Base-by-base conservation (phyloP, 2,797 vertebrate species). In the Pogonophryne albipinna region DNA sequence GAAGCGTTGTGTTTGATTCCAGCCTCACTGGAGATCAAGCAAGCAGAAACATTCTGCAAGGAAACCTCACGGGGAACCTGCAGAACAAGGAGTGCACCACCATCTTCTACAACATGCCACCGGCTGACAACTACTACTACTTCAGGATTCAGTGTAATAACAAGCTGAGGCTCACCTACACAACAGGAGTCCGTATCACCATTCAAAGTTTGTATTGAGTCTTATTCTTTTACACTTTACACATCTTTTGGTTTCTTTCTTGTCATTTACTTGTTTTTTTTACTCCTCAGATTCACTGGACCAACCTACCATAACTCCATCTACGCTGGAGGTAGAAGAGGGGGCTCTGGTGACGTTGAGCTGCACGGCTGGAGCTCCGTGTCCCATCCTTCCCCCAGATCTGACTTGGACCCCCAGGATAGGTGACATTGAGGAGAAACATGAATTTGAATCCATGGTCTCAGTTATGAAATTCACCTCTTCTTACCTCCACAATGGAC, bases 101-200 rank as follows among this genome's bases (percentile, higher is more conserved):
- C 69, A 31, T 92, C 79, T 89, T 94, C 66, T 47, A 75, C 66
- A 82, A 90, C 78, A n/a, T 93, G 55, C 72, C 81, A 0, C 4
- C 60, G 0, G 68, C 83, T 3, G 80, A 86, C 45, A 46, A 23
- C 23, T 3, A 45, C 61, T 93, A 91, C 47, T 87, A 82, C 75
- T 92, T 94, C 82, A 89, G 92, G 68, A 77, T 93, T 69, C 67
- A 94, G 27, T 93, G 91, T 66, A 67, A 85, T 63, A 87, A 85
- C 42, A 0, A 0, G 0, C 80, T 90, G 12, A 93, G 89, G 73
- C 87, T 47, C 74, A 90, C 66, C 84, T 92, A 86, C 46, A 4
- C 0, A 14, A 15, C 9, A 0, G 47, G 41, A 14, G 90, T 93
- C 44, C 3, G 8, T 0, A 75, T 94, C 42, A 56, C 38, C 1